These are phyloP conservation scores for Macquaria australasica DNA, from an alignment of 2,113 vertebrate genomes.

Conservation along the genomic window DNA sequence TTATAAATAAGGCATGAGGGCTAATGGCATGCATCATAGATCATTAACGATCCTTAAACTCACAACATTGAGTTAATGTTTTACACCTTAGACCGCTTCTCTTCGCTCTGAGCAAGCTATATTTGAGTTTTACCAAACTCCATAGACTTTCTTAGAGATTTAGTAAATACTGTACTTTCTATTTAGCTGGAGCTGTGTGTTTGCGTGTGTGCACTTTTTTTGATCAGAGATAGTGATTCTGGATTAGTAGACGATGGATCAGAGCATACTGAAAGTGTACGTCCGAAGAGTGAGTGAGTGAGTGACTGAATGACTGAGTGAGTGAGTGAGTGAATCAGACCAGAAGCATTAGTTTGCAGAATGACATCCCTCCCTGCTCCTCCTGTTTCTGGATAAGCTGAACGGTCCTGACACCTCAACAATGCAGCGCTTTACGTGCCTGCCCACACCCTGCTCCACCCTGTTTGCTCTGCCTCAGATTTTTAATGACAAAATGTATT, in stretches of 20 bases:
- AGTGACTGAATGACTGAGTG: no score
- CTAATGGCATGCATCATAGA: not conserved
- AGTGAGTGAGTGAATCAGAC: slow-evolving; percentile 83
- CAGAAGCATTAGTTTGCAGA: slow-evolving; percentile 90
- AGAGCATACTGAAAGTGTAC: slow-evolving; percentile 14
- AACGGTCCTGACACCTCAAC: slow-evolving; percentile 91
- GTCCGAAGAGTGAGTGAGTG: slow-evolving; percentile 55
- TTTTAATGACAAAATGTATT: slow-evolving; percentile 94
- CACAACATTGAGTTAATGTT: not conserved
- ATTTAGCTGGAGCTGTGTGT: not conserved
- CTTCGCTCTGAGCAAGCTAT: not conserved
- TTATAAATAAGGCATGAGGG: slow-evolving; percentile 2
- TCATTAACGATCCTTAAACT: slow-evolving; percentile 13
- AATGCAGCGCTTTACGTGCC: slow-evolving; percentile 88
- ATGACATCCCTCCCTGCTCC: slow-evolving; percentile 82
- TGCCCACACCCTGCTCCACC: slow-evolving; percentile 85
- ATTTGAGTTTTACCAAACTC: slow-evolving; percentile 15
- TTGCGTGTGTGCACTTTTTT: not conserved
- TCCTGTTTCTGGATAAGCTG: slow-evolving; percentile 84
- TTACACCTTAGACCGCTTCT: not conserved
- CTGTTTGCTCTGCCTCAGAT: slow-evolving; percentile 91
- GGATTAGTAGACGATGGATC: not conserved
- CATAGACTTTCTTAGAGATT: slow-evolving; percentile 2
- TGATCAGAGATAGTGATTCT: not conserved
- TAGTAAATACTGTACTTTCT: not conserved